phyloP scores from a whole-genome alignment of 1,140 invertebrate genomes.

The Homalodisca vitripennis region DNA sequence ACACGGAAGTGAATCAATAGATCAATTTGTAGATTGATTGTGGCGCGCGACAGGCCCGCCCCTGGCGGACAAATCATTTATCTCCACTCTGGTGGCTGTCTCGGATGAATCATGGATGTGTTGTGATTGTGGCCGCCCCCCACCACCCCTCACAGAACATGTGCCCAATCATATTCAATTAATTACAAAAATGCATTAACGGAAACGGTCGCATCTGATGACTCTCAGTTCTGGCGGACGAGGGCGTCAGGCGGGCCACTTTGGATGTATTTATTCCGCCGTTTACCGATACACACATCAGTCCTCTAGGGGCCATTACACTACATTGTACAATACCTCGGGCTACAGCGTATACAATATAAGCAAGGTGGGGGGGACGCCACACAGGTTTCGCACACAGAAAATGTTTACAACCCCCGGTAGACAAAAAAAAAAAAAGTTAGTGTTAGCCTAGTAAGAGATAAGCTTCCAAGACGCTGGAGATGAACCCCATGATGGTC shows the following conservation, averaged over 20 bases:
- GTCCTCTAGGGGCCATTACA: no score
- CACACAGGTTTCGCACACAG: no score
- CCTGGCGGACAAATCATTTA: neutral
- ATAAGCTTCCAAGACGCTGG: no score
- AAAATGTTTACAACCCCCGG: no score
- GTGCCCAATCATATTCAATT: neutral
- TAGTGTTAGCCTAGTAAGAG: no score
- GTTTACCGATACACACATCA: no score
- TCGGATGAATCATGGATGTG: neutral
- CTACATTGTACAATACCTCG: no score
- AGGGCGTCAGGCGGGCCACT: neutral
- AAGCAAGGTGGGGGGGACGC: no score
- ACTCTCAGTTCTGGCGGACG: neutral
- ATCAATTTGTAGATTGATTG: neutral
- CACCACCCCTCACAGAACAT: neutral
- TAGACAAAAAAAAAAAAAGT: no score
- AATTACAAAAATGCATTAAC: neutral
- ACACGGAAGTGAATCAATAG: neutral
- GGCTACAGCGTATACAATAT: no score
- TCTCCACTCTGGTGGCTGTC: neutral
- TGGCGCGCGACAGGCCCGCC: neutral
- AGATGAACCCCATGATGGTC: no score
- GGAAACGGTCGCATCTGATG: neutral
- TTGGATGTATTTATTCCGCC: neutral
- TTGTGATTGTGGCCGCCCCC: neutral